phyloP scores from a whole-genome alignment of 2,113 vertebrate species.

The Sylvia atricapilla region DNA sequence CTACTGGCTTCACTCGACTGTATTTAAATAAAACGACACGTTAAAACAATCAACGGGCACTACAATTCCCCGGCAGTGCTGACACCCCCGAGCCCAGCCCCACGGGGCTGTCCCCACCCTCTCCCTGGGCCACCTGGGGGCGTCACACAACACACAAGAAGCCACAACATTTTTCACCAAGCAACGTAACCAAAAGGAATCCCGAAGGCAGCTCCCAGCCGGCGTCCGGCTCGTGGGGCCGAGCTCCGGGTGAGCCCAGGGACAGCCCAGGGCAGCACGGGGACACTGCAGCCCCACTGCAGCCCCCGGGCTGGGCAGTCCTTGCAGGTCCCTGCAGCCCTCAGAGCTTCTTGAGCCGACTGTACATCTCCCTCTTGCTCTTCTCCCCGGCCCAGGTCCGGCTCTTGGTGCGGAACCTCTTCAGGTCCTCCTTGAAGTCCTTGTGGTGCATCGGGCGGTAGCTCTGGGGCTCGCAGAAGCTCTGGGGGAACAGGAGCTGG shows the following conservation, averaged over 20 bases:
- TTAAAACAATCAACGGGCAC: neutral
- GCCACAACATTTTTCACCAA: neutral
- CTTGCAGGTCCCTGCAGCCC: neutral
- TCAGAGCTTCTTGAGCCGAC: conserved; percentile 92
- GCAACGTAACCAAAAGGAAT: neutral
- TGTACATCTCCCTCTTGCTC: conserved; percentile 95
- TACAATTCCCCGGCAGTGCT: neutral
- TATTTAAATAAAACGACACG: conserved; percentile 60
- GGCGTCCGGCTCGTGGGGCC: accelerated
- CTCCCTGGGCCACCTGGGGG: neutral
- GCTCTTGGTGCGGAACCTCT: conserved; percentile 88
- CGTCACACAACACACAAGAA: neutral
- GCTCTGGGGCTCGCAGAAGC: conserved; percentile 87
- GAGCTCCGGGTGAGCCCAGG: neutral
- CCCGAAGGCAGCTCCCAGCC: neutral
- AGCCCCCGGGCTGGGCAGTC: neutral
- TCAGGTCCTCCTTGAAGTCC: conserved; percentile 92
- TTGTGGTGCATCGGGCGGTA: conserved; percentile 95
- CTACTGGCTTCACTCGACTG: conserved; percentile 1
- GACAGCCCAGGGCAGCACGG: neutral
- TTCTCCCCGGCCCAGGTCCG: conserved; percentile 93
- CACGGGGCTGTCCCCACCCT: neutral
- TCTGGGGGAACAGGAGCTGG: conserved; percentile 60
- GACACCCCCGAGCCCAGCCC: neutral
- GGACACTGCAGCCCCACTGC: neutral